Evolutionary conservation across 2,113 vertebrate genomes (phyloP).

Genomic region (Catharus fuscescens): DNA sequence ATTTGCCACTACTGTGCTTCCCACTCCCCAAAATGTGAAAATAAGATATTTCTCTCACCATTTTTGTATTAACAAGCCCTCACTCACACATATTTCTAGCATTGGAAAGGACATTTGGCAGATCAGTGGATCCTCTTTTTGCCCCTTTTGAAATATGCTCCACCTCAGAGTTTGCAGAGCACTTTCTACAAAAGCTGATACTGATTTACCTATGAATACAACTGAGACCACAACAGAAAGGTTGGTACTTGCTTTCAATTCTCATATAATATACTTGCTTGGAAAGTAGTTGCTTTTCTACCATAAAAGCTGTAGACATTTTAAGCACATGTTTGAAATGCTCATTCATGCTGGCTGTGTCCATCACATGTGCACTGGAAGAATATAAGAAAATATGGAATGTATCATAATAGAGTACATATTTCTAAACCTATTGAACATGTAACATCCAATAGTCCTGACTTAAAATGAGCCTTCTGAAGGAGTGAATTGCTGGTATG

Average conservation of each 20-base stretch:
- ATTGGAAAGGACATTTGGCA: not conserved
- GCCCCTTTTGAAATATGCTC: not conserved
- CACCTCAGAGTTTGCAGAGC: not conserved
- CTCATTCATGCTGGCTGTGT: not conserved
- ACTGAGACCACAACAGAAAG: not conserved
- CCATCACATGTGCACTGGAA: not conserved
- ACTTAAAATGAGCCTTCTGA: not conserved
- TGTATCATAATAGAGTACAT: not conserved
- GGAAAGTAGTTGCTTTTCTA: not conserved
- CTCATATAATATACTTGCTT: not conserved
- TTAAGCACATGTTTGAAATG: not conserved
- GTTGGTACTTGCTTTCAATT: not conserved
- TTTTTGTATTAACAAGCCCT: not conserved
- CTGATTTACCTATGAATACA: not conserved
- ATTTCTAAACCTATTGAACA: not conserved
- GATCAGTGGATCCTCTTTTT: not conserved
- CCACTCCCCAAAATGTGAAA: not conserved
- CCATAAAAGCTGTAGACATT: not conserved
- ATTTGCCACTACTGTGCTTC: not conserved
- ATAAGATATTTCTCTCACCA: not conserved
- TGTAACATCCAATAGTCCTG: not conserved
- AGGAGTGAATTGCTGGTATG: not conserved
- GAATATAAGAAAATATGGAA: not conserved
- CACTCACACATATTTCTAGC: not conserved
- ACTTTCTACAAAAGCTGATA: not conserved